Percentiles rank a stretch among this genome's conserved stretches.
These are phyloP conservation scores for Myiozetetes cayanensis DNA, from an alignment of 2,113 vertebrate species.

Conservation along the genomic window DNA sequence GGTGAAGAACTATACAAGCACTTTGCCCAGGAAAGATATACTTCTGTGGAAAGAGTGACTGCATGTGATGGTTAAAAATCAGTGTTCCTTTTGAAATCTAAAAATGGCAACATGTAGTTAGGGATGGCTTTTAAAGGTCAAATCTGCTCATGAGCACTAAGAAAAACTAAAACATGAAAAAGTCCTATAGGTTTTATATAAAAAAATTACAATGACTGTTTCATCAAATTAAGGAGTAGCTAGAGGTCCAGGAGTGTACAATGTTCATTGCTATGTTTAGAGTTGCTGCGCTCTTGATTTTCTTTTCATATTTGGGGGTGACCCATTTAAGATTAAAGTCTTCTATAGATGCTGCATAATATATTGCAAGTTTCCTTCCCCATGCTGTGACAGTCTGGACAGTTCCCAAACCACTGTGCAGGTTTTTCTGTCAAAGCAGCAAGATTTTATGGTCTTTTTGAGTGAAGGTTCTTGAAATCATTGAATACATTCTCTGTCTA, in stretches of 20 bases:
- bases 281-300: background rate
- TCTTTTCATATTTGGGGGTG: background rate
- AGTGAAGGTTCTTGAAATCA: background rate
- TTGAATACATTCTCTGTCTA: background rate
- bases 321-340: background rate
- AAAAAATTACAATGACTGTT: background rate
- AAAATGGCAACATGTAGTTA: background rate
- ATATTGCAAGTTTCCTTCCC: background rate
- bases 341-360: background rate
- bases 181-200: fast-evolving
- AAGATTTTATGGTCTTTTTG: background rate
- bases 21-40: background rate
- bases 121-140: background rate
- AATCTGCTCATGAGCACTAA: background rate
- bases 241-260: background rate
- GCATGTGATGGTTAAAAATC: background rate
- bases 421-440: background rate
- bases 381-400: background rate
- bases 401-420: background rate
- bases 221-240: background rate
- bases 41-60: background rate
- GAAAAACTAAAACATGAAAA: background rate
- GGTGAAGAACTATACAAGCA: background rate
- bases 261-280: background rate
- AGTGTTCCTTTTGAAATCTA: background rate